Evolutionary conservation across 1,140 invertebrate species (phyloP).

Genomic region (Pinna nobilis): DNA sequence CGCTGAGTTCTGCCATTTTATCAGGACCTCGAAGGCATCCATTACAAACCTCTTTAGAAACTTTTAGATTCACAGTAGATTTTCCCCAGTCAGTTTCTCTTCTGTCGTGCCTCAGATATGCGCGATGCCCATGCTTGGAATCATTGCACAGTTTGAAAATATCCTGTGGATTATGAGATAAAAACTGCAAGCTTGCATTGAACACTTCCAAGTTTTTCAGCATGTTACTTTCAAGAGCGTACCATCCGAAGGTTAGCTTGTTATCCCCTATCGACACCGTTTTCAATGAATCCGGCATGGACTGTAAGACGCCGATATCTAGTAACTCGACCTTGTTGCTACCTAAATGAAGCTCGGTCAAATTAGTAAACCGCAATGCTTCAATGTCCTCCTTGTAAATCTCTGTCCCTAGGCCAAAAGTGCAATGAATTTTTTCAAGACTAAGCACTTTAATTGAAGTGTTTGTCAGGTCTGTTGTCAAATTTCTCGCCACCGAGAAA

Average conservation of each 20-base stretch:
- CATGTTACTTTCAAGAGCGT: background rate
- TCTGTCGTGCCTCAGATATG: background rate
- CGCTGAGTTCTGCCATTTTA: background rate
- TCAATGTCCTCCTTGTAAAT: background rate
- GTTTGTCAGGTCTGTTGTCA: conserved; percentile 13
- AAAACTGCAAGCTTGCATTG: conserved; percentile 5
- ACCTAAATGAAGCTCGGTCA: conserved; percentile 24
- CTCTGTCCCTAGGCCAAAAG: conserved; percentile 24
- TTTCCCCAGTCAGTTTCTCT: too few species aligned
- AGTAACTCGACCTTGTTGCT: conserved; percentile 31
- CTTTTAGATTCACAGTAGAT: too few species aligned
- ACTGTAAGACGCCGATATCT: background rate
- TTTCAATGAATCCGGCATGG: conserved; percentile 5
- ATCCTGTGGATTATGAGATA: background rate
- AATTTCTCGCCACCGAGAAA: conserved; percentile 15
- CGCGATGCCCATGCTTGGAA: background rate
- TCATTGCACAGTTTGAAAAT: background rate
- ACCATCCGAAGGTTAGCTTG: conserved; percentile 12
- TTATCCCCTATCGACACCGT: conserved; percentile 27
- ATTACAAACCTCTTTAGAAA: too few species aligned
- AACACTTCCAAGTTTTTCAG: background rate
- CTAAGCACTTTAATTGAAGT: conserved; percentile 28
- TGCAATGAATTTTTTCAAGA: conserved; percentile 26
- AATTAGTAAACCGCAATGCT: conserved; percentile 4
- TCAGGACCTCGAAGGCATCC: too few species aligned